A percentile compares a stretch with the other conserved stretches of the same genome.
Conservation (phyloP, 2,888 invertebrate species). For the Dusona sp. region DNA sequence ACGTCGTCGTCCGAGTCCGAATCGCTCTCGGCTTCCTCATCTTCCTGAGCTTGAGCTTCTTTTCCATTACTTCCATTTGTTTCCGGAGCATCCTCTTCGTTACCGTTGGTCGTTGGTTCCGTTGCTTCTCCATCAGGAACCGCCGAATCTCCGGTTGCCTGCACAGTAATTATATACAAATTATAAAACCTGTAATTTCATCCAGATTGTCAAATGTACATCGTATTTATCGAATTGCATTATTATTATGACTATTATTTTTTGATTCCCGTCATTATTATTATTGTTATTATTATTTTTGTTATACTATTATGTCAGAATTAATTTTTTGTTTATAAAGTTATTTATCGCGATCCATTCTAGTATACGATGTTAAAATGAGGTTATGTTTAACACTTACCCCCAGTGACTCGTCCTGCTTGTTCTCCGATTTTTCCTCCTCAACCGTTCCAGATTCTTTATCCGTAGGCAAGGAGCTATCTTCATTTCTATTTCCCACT, state of each 20-base stretch:
- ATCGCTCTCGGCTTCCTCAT: slow-evolving; percentile 84
- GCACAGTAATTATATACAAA: background rate
- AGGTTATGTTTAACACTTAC: slow-evolving; percentile 79
- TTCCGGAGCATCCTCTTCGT: slow-evolving; percentile 73
- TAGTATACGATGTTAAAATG: slow-evolving; percentile 1
- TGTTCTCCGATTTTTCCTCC: slow-evolving; percentile 73
- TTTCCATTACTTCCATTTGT: slow-evolving; percentile 85
- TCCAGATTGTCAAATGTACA: background rate
- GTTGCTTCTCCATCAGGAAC: slow-evolving; percentile 76
- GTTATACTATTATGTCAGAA: background rate
- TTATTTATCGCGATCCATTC: background rate
- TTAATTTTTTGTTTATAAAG: background rate
- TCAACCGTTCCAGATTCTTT: slow-evolving; percentile 77
- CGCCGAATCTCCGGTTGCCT: slow-evolving; percentile 70
- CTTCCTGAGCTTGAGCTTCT: slow-evolving; percentile 80
- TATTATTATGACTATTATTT: background rate
- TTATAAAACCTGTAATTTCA: slow-evolving; percentile 1
- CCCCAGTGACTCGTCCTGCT: slow-evolving; percentile 68
- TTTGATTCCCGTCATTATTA: background rate
- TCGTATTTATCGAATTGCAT: background rate
- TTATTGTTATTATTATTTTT: background rate
- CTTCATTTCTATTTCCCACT: slow-evolving; percentile 78
- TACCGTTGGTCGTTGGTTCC: slow-evolving; percentile 76
- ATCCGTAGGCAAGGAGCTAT: slow-evolving; percentile 73
- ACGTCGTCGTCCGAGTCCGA: slow-evolving; percentile 94